Evolutionary conservation across 2,888 invertebrate species (phyloP).

Genomic region (Acrobasis repandana): DNA sequence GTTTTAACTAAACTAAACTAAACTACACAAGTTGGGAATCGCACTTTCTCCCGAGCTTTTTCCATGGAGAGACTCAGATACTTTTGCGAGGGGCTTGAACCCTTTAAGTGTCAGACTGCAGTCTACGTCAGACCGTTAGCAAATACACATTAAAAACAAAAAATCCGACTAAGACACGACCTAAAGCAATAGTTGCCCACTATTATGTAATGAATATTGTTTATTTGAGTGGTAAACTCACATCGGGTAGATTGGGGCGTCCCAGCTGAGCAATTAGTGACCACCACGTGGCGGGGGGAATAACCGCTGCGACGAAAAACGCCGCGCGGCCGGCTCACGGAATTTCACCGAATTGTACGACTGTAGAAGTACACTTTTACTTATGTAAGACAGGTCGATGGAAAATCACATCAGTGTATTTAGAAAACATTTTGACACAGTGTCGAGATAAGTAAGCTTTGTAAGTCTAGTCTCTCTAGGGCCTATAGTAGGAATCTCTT

Average conservation of each 20-base stretch:
- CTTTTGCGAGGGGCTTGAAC: too few species aligned
- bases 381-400: background rate
- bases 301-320: conserved; percentile 59
- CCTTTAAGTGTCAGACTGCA: too few species aligned
- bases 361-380: background rate
- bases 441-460: too few species aligned
- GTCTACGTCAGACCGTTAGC: too few species aligned
- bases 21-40: too few species aligned
- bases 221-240: conserved; percentile 70
- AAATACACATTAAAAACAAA: background rate
- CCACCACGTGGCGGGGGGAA: conserved; percentile 76
- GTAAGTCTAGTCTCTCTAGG: too few species aligned
- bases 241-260: conserved; percentile 59
- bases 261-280: conserved; percentile 81
- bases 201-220: conserved; percentile 23
- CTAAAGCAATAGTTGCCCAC: background rate
- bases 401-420: too few species aligned
- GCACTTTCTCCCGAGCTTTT: too few species aligned
- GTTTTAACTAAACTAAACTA: too few species aligned
- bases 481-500: too few species aligned
- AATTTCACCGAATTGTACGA: background rate
- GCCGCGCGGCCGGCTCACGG: conserved; percentile 19
- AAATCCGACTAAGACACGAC: background rate
- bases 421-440: too few species aligned
- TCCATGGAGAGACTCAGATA: too few species aligned